A percentile compares a stretch with the other conserved stretches of the same genome.
These are phyloP conservation scores for Lithophane leautieri DNA, from an alignment of 2,888 invertebrate species.

Conservation along the genomic window DNA sequence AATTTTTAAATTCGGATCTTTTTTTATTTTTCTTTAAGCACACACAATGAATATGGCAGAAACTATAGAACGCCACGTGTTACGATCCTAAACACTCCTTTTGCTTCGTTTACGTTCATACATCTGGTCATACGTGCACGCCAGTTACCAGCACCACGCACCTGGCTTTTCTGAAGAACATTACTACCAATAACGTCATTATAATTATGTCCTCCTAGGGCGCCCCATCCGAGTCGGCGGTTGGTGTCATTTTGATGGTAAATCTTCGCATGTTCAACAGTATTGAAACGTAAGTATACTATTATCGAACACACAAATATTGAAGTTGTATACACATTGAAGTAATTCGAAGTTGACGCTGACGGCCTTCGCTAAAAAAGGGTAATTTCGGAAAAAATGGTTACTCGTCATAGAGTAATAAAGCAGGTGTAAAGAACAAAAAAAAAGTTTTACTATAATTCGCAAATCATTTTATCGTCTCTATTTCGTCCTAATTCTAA, in stretches of 20 bases:
- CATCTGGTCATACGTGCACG: neutral
- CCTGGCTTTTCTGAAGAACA: neutral
- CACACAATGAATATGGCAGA: neutral
- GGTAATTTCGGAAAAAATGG: too few species aligned
- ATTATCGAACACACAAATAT: neutral
- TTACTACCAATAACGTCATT: too few species aligned
- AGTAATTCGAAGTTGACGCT: neutral
- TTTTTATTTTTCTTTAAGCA: neutral
- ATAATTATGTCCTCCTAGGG: too few species aligned
- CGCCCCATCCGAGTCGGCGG: neutral
- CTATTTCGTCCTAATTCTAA: conserved; percentile 45
- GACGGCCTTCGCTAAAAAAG: neutral
- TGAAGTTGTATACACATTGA: neutral
- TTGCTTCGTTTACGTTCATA: neutral
- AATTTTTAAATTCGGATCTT: neutral
- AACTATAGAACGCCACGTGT: neutral
- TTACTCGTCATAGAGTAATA: too few species aligned
- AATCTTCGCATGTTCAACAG: neutral
- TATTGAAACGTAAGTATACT: neutral
- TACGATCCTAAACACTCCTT: neutral
- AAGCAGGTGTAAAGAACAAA: neutral
- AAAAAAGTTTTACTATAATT: neutral
- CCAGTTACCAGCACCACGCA: neutral
- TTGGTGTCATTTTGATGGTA: neutral
- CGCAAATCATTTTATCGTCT: conserved; percentile 21